Conservation (phyloP, 2,797 vertebrate species). For the Takifugu rubripes region DNA sequence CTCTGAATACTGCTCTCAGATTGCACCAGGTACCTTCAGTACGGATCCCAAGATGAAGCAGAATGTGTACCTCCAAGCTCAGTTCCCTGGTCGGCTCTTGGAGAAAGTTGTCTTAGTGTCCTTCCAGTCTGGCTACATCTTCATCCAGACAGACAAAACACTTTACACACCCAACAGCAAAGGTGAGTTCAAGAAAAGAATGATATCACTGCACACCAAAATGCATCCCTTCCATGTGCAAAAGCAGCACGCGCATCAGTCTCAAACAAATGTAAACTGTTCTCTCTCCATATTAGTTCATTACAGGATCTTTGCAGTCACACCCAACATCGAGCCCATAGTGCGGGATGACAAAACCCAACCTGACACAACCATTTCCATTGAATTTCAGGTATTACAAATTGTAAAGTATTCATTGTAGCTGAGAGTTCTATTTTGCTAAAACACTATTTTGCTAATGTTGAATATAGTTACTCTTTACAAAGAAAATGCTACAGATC, state of each 20-base stretch:
- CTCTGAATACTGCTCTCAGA: constrained; percentile 33
- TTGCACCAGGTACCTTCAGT: constrained; percentile 28
- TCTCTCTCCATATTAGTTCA: neutral
- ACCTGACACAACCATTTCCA: neutral
- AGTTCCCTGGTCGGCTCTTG: constrained; percentile 40
- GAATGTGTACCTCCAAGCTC: constrained; percentile 72
- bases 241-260: neutral
- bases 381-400: constrained; percentile 2
- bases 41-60: constrained; percentile 38
- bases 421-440: too few species aligned
- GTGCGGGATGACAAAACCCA: neutral
- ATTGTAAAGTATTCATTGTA: too few species aligned
- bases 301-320: constrained; percentile 1
- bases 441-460: too few species aligned
- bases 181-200: constrained; percentile 48
- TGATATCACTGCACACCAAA: too few species aligned
- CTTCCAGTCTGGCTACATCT: constrained; percentile 79
- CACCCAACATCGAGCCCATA: neutral
- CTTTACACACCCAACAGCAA: constrained; percentile 79
- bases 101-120: constrained; percentile 80
- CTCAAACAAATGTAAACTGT: neutral
- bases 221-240: too few species aligned
- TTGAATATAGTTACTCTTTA: too few species aligned
- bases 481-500: neutral
- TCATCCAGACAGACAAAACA: constrained; percentile 77